Percentiles rank a stretch among this genome's conserved stretches.
These are phyloP conservation scores for Cheilinus undulatus DNA, from an alignment of 2,113 vertebrate genomes.

Conservation along the genomic window DNA sequence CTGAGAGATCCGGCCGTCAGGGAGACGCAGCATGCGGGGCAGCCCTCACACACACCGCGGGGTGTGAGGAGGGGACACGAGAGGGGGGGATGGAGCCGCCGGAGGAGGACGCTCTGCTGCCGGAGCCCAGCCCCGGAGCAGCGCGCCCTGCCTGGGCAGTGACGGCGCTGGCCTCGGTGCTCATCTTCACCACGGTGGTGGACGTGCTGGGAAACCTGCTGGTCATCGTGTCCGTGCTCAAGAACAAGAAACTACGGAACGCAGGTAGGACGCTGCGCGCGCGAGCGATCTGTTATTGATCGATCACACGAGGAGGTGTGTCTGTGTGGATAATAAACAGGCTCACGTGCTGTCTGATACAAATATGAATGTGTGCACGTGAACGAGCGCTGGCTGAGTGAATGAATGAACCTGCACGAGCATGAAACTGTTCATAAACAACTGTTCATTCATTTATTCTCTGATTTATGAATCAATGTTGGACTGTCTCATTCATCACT, in stretches of 20 bases:
- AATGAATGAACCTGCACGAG: neutral
- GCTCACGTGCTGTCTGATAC: neutral
- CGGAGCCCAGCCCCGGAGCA: slow-evolving; percentile 24
- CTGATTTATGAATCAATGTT: neutral
- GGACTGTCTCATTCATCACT: neutral
- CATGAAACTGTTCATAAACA: neutral
- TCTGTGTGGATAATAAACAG: neutral
- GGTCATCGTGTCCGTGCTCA: slow-evolving; percentile 49
- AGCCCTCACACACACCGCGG: slow-evolving; percentile 8
- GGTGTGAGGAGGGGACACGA: neutral
- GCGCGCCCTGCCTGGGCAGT: slow-evolving; percentile 48
- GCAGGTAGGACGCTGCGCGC: slow-evolving; percentile 38
- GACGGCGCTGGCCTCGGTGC: slow-evolving; percentile 54
- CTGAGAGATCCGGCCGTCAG: neutral
- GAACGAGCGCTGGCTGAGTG: neutral
- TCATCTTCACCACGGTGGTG: slow-evolving; percentile 63
- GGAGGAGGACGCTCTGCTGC: slow-evolving; percentile 28
- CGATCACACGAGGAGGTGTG: neutral
- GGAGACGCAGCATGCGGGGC: neutral
- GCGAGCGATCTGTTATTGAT: neutral
- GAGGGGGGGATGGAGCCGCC: slow-evolving; percentile 38
- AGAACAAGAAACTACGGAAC: slow-evolving; percentile 57
- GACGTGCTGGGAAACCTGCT: slow-evolving; percentile 62
- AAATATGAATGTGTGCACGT: neutral
- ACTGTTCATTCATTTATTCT: neutral